Evolutionary conservation across 2,888 invertebrate species (phyloP).

Genomic region (Zhuqinia jingwanae): DNA sequence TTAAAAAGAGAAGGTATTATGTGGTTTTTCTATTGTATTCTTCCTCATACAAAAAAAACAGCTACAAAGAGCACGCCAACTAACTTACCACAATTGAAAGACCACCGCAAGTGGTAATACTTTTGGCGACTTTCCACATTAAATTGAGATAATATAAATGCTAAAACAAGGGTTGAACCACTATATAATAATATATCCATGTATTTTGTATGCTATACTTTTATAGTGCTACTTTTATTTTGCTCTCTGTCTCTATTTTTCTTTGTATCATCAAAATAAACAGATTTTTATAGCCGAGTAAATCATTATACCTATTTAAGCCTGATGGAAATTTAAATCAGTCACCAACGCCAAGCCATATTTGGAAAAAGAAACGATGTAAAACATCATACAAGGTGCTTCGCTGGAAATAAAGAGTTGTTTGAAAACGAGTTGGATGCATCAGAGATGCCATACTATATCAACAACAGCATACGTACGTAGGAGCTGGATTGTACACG

Average conservation of each 20-base stretch:
- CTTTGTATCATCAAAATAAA: background rate
- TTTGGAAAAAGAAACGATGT: background rate
- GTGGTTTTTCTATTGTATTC: too few relatives aligned
- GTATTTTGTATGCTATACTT: too few relatives aligned
- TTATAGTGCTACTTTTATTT: too few relatives aligned
- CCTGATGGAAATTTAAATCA: slow-evolving; percentile 39
- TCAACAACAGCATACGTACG: background rate
- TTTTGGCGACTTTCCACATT: background rate
- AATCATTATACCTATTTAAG: background rate
- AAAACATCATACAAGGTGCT: slow-evolving; percentile 13
- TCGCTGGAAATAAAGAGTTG: too few relatives aligned
- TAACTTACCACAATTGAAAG: too few relatives aligned
- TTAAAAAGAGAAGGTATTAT: too few relatives aligned
- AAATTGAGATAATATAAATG: background rate
- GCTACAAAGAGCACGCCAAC: too few relatives aligned
- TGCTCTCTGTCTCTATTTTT: background rate
- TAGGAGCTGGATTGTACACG: background rate
- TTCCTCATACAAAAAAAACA: too few relatives aligned
- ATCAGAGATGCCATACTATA: background rate
- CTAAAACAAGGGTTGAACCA: too few relatives aligned
- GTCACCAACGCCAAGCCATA: slow-evolving; percentile 29
- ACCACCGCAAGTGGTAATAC: too few relatives aligned
- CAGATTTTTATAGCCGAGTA: background rate
- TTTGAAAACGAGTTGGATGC: background rate
- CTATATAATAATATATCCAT: too few relatives aligned